A percentile compares a stretch with the other conserved stretches of the same genome.
Evolutionary conservation across 2,797 vertebrate species (phyloP).

Genomic region (Hirundo rustica): DNA sequence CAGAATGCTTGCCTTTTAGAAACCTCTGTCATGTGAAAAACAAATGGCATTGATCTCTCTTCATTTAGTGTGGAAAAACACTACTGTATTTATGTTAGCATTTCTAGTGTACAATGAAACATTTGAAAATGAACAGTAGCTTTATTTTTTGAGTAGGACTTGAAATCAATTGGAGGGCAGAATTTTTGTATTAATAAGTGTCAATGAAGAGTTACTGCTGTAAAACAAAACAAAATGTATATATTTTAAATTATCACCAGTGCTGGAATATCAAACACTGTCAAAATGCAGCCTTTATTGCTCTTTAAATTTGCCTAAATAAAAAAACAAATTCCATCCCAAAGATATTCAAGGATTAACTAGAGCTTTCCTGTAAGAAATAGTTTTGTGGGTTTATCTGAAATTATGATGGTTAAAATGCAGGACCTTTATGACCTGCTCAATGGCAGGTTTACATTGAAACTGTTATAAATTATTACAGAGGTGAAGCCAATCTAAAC

Average conservation of each 20-base stretch:
- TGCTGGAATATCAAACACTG: slow-evolving; percentile 56
- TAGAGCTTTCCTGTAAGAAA: slow-evolving; percentile 60
- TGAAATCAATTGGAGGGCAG: slow-evolving; percentile 32
- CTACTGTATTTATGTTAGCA: slow-evolving; percentile 36
- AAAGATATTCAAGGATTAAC: slow-evolving; percentile 66
- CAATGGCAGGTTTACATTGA: slow-evolving; percentile 94
- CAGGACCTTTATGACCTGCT: slow-evolving; percentile 87
- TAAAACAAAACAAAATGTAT: slow-evolving; percentile 60
- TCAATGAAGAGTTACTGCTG: slow-evolving; percentile 52
- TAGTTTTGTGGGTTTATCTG: slow-evolving; percentile 77
- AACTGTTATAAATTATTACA: slow-evolving; percentile 96
- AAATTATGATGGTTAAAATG: slow-evolving; percentile 78
- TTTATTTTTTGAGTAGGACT: slow-evolving; percentile 43
- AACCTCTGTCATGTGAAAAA: slow-evolving; percentile 20
- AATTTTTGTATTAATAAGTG: slow-evolving; percentile 62
- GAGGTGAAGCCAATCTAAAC: slow-evolving; percentile 91
- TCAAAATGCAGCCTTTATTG: slow-evolving; percentile 67
- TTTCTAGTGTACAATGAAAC: slow-evolving; percentile 48
- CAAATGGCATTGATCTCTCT: slow-evolving; percentile 42
- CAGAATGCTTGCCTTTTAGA: not conserved
- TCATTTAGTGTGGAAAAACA: slow-evolving; percentile 30
- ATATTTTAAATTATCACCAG: slow-evolving; percentile 60
- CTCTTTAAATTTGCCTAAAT: slow-evolving; percentile 62
- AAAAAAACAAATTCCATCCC: slow-evolving; percentile 61
- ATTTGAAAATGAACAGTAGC: slow-evolving; percentile 55